phyloP scores from a whole-genome alignment of 2,888 invertebrate genomes.

The Erpobdella octoculata region DNA sequence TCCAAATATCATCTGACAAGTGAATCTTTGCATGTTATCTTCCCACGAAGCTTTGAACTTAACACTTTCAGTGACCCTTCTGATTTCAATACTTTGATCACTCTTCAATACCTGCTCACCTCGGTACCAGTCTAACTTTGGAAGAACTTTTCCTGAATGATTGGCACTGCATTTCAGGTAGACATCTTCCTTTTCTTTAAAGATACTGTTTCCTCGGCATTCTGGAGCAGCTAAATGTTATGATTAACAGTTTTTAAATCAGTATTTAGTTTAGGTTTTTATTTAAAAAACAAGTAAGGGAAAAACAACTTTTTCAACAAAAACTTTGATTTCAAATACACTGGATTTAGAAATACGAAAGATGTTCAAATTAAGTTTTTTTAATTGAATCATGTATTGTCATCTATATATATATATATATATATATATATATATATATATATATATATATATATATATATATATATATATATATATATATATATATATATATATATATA shows the following conservation, averaged over 20 bases:
- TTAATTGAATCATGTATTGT: no score
- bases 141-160: constrained; percentile 20
- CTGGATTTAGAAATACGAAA: not conserved
- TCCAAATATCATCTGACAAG: constrained; percentile 20
- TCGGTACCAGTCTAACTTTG: constrained; percentile 11
- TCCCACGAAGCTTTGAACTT: not conserved
- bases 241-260: no score
- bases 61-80: constrained; percentile 3
- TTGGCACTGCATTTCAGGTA: constrained; percentile 8
- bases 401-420: no score
- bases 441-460: no score
- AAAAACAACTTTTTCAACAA: no score
- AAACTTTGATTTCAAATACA: not conserved
- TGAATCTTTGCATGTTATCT: constrained; percentile 24
- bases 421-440: no score
- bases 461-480: no score
- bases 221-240: constrained; percentile 18
- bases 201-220: constrained; percentile 3
- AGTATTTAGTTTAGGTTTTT: no score
- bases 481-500: no score
- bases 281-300: no score
- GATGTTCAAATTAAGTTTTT: not conserved
- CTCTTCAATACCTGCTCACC: constrained; percentile 10
- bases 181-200: constrained; percentile 5
- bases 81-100: constrained; percentile 11